Evolutionary conservation across 2,113 vertebrate genomes (phyloP).

Genomic region (Coryphaenoides rupestris): DNA sequence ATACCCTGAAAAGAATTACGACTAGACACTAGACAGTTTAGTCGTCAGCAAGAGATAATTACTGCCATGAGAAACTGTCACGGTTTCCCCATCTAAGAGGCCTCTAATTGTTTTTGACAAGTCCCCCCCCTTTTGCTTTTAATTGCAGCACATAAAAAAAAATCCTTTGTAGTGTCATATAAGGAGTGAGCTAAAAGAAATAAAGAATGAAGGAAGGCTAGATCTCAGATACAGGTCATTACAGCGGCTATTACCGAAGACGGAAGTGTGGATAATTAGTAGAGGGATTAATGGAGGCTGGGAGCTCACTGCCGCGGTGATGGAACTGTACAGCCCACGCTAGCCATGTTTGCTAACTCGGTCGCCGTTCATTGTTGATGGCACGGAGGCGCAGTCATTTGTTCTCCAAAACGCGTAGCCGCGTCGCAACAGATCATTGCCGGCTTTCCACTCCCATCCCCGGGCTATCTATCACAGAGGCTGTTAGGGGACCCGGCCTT

Average conservation of each 20-base stretch:
- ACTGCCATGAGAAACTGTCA: constrained; percentile 37
- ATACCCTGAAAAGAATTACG: constrained; percentile 34
- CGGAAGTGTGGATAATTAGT: constrained; percentile 44
- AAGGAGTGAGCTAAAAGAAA: constrained; percentile 24
- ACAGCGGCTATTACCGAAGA: constrained; percentile 18
- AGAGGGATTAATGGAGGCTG: constrained; percentile 20
- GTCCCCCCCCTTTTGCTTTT: constrained; percentile 17
- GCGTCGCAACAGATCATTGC: too few species aligned
- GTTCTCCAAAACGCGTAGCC: neutral
- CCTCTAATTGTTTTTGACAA: constrained; percentile 50
- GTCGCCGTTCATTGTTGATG: neutral
- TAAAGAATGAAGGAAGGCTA: constrained; percentile 26
- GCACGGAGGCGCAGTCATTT: neutral
- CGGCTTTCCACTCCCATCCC: too few species aligned
- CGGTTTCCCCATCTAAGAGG: constrained; percentile 46
- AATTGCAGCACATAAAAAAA: constrained; percentile 42
- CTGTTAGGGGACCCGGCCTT: too few species aligned
- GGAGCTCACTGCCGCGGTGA: constrained; percentile 3
- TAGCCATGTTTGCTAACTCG: neutral
- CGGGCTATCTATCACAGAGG: too few species aligned
- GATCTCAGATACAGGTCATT: constrained; percentile 28
- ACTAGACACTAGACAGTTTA: constrained; percentile 25
- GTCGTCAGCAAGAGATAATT: constrained; percentile 43
- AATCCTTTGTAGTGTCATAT: constrained; percentile 41
- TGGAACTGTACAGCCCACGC: neutral